phyloP scores from a whole-genome alignment of 1,140 invertebrate genomes.

The Arion vulgaris region DNA sequence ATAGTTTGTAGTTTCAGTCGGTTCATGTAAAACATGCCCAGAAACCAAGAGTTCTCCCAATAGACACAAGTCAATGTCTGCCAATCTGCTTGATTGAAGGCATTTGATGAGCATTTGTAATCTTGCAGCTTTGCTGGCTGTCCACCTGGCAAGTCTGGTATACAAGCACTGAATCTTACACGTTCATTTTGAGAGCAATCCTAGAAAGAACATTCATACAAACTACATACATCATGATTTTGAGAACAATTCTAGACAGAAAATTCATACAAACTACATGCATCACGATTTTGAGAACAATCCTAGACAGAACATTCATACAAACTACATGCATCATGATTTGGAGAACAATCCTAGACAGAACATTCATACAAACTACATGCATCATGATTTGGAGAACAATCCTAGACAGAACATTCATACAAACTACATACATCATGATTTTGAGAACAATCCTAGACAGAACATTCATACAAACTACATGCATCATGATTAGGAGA shows the following conservation, averaged over 20 bases:
- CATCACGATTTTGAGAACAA: no score
- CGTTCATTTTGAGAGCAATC: constrained; percentile 48
- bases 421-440: no score
- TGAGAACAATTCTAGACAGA: neutral
- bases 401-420: no score
- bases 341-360: no score
- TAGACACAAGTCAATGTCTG: constrained; percentile 58
- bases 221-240: no score
- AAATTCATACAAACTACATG: neutral
- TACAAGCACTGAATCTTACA: constrained; percentile 51
- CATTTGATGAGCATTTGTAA: constrained; percentile 49
- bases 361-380: no score
- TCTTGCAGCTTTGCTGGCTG: constrained; percentile 37
- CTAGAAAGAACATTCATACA: constrained; percentile 39
- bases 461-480: no score
- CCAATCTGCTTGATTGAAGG: constrained; percentile 54
- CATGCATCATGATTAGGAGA: no score
- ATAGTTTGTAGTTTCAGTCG: constrained; percentile 6
- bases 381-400: no score
- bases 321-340: no score
- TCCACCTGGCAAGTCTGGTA: constrained; percentile 52
- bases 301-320: no score
- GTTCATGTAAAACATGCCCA: constrained; percentile 53
- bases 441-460: no score
- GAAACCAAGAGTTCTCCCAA: constrained; percentile 52